Evolutionary conservation across 2,797 vertebrate genomes (phyloP), one percentile per base, ranked within the genome.

Genomic region (Threskiornis aethiopicus): DNA sequence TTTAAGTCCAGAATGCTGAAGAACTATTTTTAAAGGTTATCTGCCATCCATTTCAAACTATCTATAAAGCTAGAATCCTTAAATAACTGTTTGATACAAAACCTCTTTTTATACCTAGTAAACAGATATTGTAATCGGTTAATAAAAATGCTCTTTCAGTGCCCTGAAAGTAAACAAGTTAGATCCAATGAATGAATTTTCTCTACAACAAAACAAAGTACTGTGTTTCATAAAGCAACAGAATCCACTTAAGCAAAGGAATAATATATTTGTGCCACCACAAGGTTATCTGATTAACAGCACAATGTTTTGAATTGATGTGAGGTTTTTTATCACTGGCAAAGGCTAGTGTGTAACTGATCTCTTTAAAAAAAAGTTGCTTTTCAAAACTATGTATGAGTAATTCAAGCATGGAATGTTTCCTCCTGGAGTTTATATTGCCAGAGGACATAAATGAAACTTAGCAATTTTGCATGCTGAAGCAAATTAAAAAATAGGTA

Each of bases 321-420:
- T 78, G 72, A 33, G 10, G 1, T 14, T 88, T 94, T 96, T 94
- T 91, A 90, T 96, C 89, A 79, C 79, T 59, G 66, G 90, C 91
- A 70, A 93, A 94, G 85, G 31, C 85, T 86, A 89, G 61, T 13
- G 9, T 90, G 91, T 93, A 94, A 94, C 84, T 79, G 85, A 93
- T 92, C 92, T 92, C 84, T 89, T 95, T 78, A 67, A 83, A 16
- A 90, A 91, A 95, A 95, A 73, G 79, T 92, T 94, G 70, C 89
- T 94, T 95, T 95, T 95, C 87, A 95, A 81, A 97, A 89, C 89
- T 96, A 84, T 82, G 95, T 87, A 87, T 94, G 95, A 96, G 91
- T 96, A 97, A 94, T 96, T 97, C 95, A 96, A 90, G 90, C 91
- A 84, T 93, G 95, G 86, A 97, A 96, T 96, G 87, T 90, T 97